A percentile compares a stretch with the other conserved stretches of the same genome.
Conservation (phyloP, 2,113 vertebrate genomes). For the Neogobius melanostomus region DNA sequence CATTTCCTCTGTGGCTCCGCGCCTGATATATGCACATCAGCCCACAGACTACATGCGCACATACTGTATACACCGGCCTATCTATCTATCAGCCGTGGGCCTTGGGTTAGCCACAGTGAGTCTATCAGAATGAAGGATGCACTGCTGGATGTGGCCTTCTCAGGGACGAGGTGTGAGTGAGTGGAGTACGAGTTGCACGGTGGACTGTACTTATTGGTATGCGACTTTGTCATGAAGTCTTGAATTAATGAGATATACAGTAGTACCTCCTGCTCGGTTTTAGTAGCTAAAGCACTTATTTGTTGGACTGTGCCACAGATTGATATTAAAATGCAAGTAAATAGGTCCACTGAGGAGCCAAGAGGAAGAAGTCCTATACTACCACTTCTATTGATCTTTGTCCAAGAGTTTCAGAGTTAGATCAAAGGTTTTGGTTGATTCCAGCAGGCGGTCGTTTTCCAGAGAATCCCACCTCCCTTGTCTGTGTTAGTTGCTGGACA, state of each 20-base stretch:
- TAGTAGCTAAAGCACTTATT: not conserved
- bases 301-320: not conserved
- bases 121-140: constrained; percentile 25
- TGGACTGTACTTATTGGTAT: constrained; percentile 1
- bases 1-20: constrained; percentile 12
- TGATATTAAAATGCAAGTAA: too few species aligned
- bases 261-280: too few species aligned
- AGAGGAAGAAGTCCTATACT: too few species aligned
- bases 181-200: not conserved
- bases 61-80: constrained; percentile 11
- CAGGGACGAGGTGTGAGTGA: constrained; percentile 24
- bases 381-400: too few species aligned
- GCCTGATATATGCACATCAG: constrained; percentile 22
- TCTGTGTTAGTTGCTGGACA: too few species aligned
- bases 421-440: too few species aligned
- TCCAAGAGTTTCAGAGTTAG: too few species aligned
- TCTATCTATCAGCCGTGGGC: constrained; percentile 24
- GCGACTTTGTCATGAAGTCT: not conserved
- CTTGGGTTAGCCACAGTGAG: constrained; percentile 5
- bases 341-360: too few species aligned
- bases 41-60: not conserved
- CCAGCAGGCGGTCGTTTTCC: too few species aligned
- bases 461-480: too few species aligned
- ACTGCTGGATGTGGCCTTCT: constrained; percentile 22
- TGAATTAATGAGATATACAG: not conserved